Percentiles rank a stretch among this genome's conserved stretches.
Evolutionary conservation across 2,797 vertebrate species (phyloP).

Genomic region (Micropoecilia bifurca): DNA sequence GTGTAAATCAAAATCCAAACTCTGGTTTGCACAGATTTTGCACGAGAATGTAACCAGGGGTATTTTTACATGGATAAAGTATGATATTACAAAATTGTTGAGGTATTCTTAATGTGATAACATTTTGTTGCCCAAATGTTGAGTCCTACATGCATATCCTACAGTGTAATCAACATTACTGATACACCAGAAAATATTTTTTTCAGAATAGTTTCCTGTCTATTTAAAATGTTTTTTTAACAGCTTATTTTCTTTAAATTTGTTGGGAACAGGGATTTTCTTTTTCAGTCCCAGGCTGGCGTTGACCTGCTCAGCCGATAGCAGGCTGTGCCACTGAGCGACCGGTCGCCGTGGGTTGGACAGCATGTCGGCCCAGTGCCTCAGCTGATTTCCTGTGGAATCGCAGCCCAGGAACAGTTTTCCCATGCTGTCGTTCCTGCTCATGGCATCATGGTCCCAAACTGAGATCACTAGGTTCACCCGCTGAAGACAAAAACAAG

Average conservation of each 20-base stretch:
- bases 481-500: constrained; percentile 45
- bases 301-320: constrained; percentile 85
- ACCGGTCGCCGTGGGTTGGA: constrained; percentile 87
- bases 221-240: constrained; percentile 10
- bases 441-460: constrained; percentile 88
- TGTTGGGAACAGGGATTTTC: constrained; percentile 75
- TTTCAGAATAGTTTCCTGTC: neutral
- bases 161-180: neutral
- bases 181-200: neutral
- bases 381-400: constrained; percentile 88
- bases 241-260: constrained; percentile 36
- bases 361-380: constrained; percentile 94
- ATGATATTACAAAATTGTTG: neutral
- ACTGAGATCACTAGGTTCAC: constrained; percentile 87
- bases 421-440: constrained; percentile 85
- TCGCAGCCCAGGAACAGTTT: constrained; percentile 88
- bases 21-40: neutral
- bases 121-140: neutral
- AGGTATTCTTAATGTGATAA: neutral
- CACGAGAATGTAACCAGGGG: neutral
- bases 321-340: constrained; percentile 90
- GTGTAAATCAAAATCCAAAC: neutral
- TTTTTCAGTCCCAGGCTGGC: constrained; percentile 81
- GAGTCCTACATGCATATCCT: neutral
- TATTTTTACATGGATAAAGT: neutral